Evolutionary conservation across 2,113 vertebrate species (phyloP), one percentile per base, ranked within the genome.

Genomic region (Illadopsis cleaveri): DNA sequence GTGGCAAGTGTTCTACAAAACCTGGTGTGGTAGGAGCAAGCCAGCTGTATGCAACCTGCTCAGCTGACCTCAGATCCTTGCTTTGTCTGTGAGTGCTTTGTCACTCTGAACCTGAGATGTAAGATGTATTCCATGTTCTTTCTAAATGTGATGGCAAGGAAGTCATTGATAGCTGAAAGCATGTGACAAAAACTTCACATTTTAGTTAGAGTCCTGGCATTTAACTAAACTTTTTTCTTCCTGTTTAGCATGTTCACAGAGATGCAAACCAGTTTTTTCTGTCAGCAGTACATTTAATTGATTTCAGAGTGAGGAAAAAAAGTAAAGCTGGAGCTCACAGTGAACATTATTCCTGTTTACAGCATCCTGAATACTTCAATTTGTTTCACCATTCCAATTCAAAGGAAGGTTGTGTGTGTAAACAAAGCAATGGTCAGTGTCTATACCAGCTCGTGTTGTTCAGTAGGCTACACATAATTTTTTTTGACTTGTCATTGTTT

Each of bases 281-380:
- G 94, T 94, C 60, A 86, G 64, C 79, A 86, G 78, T 79, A 80
- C 19, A n/a, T 93, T 85, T 95, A 93, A 96, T 92, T 96, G 91
- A 82, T 97, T 94, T 97, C 82, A 93, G 87, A 95, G 65, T 45
- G 73, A 95, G 85, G 65, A 82, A 79, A 79, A 70, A 94, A 95
- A 56, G 88, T 81, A 93, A 95, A 96, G 37, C 80, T 81, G 33
- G 31, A 89, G 51, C 47, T 79, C n/a, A 64, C 16, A 42, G 65
- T 86, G 78, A 93, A 75, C 17, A 37, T 91, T 82, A 78, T 65
- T 97, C 40, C 92, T 90, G 61, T 75, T 93, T 89, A 77, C 86
- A 95, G 57, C 89, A 31, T 93, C 97, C 89, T 31, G 76, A 94
- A 70, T 90, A 42, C 45, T 94, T 89, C 70, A 80, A 61, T 96